Conservation (phyloP, 2,113 vertebrate species). For the Myiopsitta monachus region DNA sequence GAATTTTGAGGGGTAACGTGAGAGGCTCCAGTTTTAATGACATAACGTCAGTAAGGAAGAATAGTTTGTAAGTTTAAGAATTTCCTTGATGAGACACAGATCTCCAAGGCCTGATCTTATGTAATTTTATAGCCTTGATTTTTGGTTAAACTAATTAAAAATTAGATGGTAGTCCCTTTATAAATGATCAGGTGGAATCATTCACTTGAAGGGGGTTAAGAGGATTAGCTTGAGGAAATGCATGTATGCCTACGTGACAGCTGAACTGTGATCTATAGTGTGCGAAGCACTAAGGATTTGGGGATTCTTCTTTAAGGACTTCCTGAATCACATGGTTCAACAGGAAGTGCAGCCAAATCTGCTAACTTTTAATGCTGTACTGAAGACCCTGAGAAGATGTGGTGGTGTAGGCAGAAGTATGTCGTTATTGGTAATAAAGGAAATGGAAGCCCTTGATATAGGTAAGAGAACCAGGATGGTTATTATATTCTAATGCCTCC, state of each 20-base stretch:
- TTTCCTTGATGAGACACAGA: neutral
- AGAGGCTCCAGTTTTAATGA: neutral
- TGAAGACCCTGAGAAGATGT: constrained; percentile 81
- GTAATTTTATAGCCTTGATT: neutral
- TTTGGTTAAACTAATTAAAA: neutral
- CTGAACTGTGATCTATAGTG: neutral
- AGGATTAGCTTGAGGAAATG: neutral
- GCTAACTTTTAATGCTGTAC: constrained; percentile 85
- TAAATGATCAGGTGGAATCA: neutral
- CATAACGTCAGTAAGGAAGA: neutral
- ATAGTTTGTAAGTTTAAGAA: accelerated
- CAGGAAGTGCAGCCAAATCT: constrained; percentile 87
- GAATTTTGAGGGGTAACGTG: neutral
- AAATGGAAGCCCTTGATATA: constrained; percentile 89
- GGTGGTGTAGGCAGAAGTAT: constrained; percentile 67
- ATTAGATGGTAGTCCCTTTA: neutral
- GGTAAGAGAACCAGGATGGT: constrained; percentile 65
- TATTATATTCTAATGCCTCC: neutral
- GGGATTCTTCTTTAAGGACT: constrained; percentile 73
- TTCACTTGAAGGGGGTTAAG: neutral
- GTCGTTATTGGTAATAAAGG: constrained; percentile 74
- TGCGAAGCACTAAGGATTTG: neutral
- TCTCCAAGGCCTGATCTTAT: neutral
- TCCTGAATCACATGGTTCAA: constrained; percentile 87
- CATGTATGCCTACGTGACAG: neutral